A percentile compares a stretch with the other conserved stretches of the same genome.
These are phyloP conservation scores for Pelvicachromis taeniatus DNA, from an alignment of 2,113 vertebrate genomes.

Conservation along the genomic window DNA sequence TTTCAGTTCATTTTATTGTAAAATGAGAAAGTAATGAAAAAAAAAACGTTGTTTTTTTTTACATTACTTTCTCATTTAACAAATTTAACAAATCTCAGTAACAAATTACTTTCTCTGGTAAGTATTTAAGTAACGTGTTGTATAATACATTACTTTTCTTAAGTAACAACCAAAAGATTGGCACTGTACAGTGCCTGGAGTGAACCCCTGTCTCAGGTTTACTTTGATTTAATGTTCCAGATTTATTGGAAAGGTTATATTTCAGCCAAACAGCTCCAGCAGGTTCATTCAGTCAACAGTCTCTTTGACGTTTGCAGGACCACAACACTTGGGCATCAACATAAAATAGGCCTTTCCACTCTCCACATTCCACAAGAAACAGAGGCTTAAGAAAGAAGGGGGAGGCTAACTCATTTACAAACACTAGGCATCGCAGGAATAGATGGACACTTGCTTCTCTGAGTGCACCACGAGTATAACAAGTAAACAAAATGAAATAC, in stretches of 20 bases:
- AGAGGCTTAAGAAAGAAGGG: neutral
- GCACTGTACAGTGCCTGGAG: neutral
- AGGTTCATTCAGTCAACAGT: neutral
- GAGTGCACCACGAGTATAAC: neutral
- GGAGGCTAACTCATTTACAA: neutral
- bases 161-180: neutral
- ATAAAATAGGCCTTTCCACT: constrained; percentile 18
- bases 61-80: too few relatives aligned
- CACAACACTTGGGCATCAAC: constrained; percentile 19
- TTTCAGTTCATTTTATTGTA: neutral
- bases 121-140: neutral
- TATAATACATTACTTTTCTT: neutral
- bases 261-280: neutral
- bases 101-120: too few relatives aligned
- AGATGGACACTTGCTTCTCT: neutral
- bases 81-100: too few relatives aligned
- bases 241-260: neutral
- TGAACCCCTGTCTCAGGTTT: neutral
- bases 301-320: constrained; percentile 16
- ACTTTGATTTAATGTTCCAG: neutral
- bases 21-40: neutral
- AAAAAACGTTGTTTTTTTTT: too few relatives aligned
- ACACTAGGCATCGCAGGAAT: neutral
- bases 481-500: neutral
- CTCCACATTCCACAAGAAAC: neutral